phyloP scores from a whole-genome alignment of 2,113 vertebrate species.

The Mesitornis unicolor region DNA sequence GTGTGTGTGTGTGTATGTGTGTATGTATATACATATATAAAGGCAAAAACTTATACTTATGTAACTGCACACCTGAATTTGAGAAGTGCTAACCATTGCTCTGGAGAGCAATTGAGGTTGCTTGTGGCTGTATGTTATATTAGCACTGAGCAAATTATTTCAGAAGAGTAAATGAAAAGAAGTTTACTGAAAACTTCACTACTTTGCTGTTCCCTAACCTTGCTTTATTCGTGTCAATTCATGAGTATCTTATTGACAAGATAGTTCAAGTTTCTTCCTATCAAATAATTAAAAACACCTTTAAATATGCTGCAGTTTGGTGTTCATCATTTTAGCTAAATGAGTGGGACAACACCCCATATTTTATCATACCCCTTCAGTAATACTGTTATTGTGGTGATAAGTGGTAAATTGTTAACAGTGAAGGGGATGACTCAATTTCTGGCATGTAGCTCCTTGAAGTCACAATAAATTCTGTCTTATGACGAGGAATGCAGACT shows the following conservation, averaged over 20 bases:
- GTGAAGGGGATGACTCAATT: background rate
- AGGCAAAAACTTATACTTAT: background rate
- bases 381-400: background rate
- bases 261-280: background rate
- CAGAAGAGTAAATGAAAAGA: background rate
- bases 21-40: too few species aligned
- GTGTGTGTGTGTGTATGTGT: too few species aligned
- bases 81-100: background rate
- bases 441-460: background rate
- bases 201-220: background rate
- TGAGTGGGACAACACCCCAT: background rate
- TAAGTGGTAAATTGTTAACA: background rate
- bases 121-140: background rate
- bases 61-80: background rate
- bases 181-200: background rate
- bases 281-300: background rate
- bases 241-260: background rate
- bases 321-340: background rate
- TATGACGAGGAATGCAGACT: background rate
- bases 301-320: background rate
- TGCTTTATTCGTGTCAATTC: background rate
- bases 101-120: background rate
- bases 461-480: background rate
- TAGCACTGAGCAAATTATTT: background rate
- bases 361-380: background rate